These are phyloP conservation scores for Seriola rivoliana DNA, from an alignment of 2,113 vertebrate genomes.

Conservation along the genomic window DNA sequence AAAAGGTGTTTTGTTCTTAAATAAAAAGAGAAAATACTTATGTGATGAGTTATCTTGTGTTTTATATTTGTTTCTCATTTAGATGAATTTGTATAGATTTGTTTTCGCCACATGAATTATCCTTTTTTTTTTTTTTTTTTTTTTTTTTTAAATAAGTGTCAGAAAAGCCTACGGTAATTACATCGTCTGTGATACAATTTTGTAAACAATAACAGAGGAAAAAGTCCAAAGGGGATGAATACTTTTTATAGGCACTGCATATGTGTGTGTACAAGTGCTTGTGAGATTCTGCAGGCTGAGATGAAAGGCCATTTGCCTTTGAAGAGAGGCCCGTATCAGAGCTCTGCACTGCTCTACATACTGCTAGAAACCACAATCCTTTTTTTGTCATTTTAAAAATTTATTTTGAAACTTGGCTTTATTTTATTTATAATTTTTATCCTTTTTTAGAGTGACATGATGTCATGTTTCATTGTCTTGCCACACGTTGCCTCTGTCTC, in stretches of 20 bases:
- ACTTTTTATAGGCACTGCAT: constrained; percentile 58
- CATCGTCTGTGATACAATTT: constrained; percentile 44
- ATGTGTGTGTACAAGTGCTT: constrained; percentile 24
- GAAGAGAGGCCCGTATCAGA: constrained; percentile 56
- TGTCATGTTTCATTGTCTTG: constrained; percentile 26
- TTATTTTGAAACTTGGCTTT: constrained; percentile 33
- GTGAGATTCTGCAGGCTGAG: constrained; percentile 55
- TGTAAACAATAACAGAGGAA: constrained; percentile 40
- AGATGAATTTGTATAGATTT: constrained; percentile 39
- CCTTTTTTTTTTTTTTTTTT: constrained; percentile 37
- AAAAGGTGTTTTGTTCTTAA: neutral
- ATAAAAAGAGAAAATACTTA: neutral
- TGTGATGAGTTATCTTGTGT: neutral
- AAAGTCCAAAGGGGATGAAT: constrained; percentile 49
- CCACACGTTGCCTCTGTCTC: neutral
- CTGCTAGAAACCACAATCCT: constrained; percentile 44
- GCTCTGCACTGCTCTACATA: constrained; percentile 46
- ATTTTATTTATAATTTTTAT: constrained; percentile 34
- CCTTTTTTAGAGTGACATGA: constrained; percentile 8
- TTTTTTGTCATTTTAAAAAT: constrained; percentile 40
- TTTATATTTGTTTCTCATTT: constrained; percentile 28
- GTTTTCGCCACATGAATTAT: constrained; percentile 14
- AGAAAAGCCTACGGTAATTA: constrained; percentile 43
- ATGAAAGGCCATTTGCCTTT: constrained; percentile 66
- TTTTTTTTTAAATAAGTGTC: constrained; percentile 16